phyloP scores from a whole-genome alignment of 2,113 vertebrate species.

The Petrocephalus zakoni region DNA sequence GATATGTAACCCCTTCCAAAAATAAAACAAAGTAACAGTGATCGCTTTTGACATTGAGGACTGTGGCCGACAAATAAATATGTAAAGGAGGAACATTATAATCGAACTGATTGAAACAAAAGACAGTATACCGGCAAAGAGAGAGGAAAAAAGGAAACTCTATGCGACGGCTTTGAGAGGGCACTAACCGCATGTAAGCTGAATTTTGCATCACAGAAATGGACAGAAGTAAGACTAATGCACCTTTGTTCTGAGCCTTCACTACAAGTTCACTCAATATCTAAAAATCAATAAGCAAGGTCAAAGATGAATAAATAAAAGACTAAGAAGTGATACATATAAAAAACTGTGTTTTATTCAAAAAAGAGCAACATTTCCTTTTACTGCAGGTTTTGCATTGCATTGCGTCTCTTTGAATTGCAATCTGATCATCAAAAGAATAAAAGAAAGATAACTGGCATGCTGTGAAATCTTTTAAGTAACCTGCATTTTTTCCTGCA shows the following conservation, averaged over 20 bases:
- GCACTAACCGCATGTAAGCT: neutral
- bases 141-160: neutral
- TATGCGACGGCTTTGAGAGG: neutral
- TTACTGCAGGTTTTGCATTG: neutral
- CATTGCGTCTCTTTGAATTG: neutral
- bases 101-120: neutral
- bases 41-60: neutral
- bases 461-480: neutral
- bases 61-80: neutral
- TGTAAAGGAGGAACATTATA: neutral
- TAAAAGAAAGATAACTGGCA: neutral
- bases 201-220: neutral
- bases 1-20: neutral
- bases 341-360: neutral
- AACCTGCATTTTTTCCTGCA: neutral
- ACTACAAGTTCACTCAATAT: constrained; percentile 9
- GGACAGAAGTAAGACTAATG: neutral
- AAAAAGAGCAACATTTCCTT: neutral
- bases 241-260: neutral
- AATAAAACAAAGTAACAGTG: neutral
- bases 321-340: neutral
- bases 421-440: neutral
- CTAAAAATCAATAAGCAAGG: constrained; percentile 9
- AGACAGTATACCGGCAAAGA: neutral
- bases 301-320: neutral